A percentile compares a stretch with the other conserved stretches of the same genome.
Evolutionary conservation across 2,797 vertebrate species (phyloP).

Genomic region (Sebastes iracundus): DNA sequence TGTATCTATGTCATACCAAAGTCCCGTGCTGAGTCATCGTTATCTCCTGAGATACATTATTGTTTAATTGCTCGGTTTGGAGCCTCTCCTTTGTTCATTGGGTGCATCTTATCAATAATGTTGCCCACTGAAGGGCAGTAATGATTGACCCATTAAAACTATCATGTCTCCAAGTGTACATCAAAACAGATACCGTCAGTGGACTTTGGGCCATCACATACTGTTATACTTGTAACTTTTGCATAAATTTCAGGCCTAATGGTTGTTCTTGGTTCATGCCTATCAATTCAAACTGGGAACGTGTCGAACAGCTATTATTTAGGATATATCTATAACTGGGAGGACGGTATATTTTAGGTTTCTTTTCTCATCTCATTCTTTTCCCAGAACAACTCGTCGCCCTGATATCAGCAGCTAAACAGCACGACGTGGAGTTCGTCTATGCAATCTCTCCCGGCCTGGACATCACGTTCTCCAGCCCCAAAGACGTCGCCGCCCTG

Average conservation of each 20-base stretch:
- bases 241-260: too few relatives aligned
- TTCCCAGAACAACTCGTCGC: conserved; percentile 90
- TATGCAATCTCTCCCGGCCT: conserved; percentile 98
- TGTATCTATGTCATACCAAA: not conserved
- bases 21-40: not conserved
- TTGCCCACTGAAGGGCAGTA: not conserved
- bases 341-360: not conserved
- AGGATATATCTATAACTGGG: not conserved
- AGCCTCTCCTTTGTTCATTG: not conserved
- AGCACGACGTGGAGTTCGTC: conserved; percentile 91
- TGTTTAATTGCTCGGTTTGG: conserved; percentile 1
- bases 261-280: not conserved
- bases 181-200: not conserved
- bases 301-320: too few relatives aligned
- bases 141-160: not conserved
- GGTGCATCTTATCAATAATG: conserved; percentile 18
- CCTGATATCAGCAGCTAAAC: conserved; percentile 91
- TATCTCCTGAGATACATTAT: not conserved
- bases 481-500: conserved; percentile 90
- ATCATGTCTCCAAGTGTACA: not conserved
- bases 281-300: too few relatives aligned
- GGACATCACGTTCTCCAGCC: conserved; percentile 97
- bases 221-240: too few relatives aligned
- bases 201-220: not conserved
- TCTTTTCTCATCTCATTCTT: conserved; percentile 24